Evolutionary conservation across 1,140 invertebrate species (phyloP), one percentile per base, ranked within the genome.

Genomic region (Cydia splendana): DNA sequence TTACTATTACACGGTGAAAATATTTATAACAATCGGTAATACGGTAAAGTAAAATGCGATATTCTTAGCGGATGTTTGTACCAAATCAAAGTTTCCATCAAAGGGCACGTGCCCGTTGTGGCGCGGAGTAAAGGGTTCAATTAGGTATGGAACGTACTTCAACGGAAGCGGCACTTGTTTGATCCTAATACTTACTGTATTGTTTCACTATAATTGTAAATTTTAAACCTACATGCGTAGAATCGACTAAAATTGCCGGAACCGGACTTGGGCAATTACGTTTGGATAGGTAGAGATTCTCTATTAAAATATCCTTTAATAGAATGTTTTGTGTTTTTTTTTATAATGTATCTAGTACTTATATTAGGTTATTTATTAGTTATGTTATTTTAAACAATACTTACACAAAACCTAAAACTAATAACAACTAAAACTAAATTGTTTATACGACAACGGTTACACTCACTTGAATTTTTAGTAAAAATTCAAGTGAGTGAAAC

Each of bases 81-180:
- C 30, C n/a, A 13, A 69, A 67, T 15, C 28, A 13, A 57, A 34
- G 75, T 34, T 83, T 87, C 86, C 85, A 88, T 86, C 81, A 81
- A 77, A 77, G 76, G 83, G 83, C 84, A 80, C 79, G 78, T 82
- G 81, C 76, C 73, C 62, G 84, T 75, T 81, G 74, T 78, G 83
- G 80, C 81, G 77, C 78, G 78, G 84, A 84, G 88, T 84, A 89
- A 86, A 87, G 85, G 76, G 81, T 77, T 82, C 79, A 80, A 79
- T 82, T 86, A n/a, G n/a, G n/a, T n/a, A 84, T 81, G 79, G 82
- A 82, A 84, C 81, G 76, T 75, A 83, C 89, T 87, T 90, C 85
- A 87, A 85, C 85, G 80, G 82, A 85, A 83, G 85, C 88, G 85
- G 87, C 75, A 76, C 81, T 76, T 84, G 86, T 88, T 87, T 86